Evolutionary conservation across 2,797 vertebrate species (phyloP), one percentile per base, ranked within the genome.

Genomic region (Petrocephalus sullivani): DNA sequence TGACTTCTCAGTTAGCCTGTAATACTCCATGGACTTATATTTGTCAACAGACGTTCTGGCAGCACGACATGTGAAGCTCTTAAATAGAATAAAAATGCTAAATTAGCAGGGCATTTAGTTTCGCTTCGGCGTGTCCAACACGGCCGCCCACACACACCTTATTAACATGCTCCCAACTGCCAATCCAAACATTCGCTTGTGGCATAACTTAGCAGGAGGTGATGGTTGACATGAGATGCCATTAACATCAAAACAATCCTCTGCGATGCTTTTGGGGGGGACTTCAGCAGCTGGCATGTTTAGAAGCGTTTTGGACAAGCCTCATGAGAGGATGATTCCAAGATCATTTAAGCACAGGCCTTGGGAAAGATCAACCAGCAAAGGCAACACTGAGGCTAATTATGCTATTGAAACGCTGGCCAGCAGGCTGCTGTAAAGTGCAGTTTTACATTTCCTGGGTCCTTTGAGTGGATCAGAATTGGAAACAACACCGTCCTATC

Each of bases 381-480:
- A 16, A 57, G 58, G 2, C 57, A 46, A 64, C 81, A 90, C 86
- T 58, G 28, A 78, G 75, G 71, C 64, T 90, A 92, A 91, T 91
- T 91, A 93, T 86, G 57, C 87, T 90, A 89, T 91, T 91, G 87
- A 90, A 90, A 89, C 12, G 2, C 86, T 67, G 53, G 57, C 88
- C 9, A 2, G 19, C 60, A 41, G 56, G 78, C 71, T 8, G 78
- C 58, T 82, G 61, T 83, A 78, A 71, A 64, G 87, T 87, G 87
- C 87, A 75, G 71, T 89, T 91, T 91, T 91, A 86, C 87, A 19
- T 85, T 88, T 78, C 7, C 41, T 49, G 6, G 3, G 78, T 84
- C 81, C 58, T 86, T 86, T 87, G 9, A 53, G 64, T 49, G 33
- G 33, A 12, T 58, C 57, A 28, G 19, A 33, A 60, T 75, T 49